Conservation (phyloP, 2,113 vertebrate species). For the Emydura subglobosa region DNA sequence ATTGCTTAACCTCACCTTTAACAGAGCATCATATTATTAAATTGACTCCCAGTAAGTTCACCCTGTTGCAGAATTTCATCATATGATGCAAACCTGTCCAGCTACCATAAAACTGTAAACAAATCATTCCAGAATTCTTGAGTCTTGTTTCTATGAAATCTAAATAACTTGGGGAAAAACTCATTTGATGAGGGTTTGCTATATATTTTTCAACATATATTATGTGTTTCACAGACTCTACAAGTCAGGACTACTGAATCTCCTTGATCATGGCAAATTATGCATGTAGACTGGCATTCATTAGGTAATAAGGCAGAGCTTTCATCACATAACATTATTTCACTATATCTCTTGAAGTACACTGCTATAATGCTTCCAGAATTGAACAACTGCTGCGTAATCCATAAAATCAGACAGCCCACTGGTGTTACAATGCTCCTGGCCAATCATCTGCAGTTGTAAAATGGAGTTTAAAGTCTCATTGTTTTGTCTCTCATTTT, state of each 20-base stretch:
- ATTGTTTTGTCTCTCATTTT: not conserved
- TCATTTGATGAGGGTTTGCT: not conserved
- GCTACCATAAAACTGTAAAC: not conserved
- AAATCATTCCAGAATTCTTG: not conserved
- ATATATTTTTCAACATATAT: not conserved
- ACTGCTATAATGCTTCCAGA: not conserved
- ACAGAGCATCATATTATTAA: not conserved
- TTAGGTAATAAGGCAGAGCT: not conserved
- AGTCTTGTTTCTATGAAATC: not conserved
- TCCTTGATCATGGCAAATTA: constrained; percentile 2
- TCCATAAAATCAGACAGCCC: constrained; percentile 9
- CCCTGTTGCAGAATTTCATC: not conserved
- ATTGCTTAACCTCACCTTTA: not conserved
- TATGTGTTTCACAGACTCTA: not conserved
- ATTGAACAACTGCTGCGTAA: constrained; percentile 28
- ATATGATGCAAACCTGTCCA: not conserved
- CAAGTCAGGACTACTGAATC: not conserved
- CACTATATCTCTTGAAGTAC: not conserved
- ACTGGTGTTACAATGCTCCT: constrained; percentile 27
- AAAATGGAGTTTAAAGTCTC: constrained; percentile 5
- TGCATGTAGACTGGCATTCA: not conserved
- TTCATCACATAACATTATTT: constrained; percentile 38
- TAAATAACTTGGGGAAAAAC: not conserved
- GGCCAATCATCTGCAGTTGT: not conserved
- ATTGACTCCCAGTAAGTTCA: not conserved